These are phyloP conservation scores for Butorides virescens DNA, from an alignment of 2,113 vertebrate genomes.

Conservation along the genomic window DNA sequence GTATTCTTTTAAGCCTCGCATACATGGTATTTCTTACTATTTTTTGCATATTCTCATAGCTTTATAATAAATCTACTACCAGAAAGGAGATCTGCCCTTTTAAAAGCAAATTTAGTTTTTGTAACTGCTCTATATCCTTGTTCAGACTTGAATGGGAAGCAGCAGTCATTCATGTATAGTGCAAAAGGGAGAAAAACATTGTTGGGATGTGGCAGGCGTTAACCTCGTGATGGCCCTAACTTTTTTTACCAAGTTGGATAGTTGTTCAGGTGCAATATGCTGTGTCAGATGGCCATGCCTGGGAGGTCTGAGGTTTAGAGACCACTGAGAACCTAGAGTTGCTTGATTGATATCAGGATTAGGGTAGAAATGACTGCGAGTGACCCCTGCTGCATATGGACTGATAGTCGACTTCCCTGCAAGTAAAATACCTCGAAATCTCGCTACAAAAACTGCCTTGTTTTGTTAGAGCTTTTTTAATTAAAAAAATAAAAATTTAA, in stretches of 20 bases:
- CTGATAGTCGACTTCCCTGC: not conserved
- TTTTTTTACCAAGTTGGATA: constrained; percentile 6
- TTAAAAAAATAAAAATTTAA: not conserved
- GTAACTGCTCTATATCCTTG: not conserved
- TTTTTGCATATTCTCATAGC: not conserved
- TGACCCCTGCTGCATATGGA: not conserved
- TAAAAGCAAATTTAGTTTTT: not conserved
- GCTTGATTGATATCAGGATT: constrained; percentile 37
- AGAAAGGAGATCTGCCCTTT: not conserved
- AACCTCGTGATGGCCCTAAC: not conserved
- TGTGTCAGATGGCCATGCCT: constrained; percentile 53
- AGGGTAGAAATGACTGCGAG: constrained; percentile 13
- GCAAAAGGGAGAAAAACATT: not conserved
- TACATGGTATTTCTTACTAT: not conserved
- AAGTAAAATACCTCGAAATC: not conserved
- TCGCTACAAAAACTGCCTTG: not conserved
- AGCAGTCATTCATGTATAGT: not conserved
- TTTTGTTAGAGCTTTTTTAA: not conserved
- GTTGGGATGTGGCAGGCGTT: not conserved
- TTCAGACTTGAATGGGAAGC: not conserved
- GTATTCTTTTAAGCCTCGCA: not conserved
- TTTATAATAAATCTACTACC: not conserved
- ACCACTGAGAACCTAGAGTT: not conserved
- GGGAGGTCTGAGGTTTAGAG: constrained; percentile 57
- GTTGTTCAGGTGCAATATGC: constrained; percentile 52